Percentiles rank a stretch among this genome's conserved stretches.
These are phyloP conservation scores for Drosophila guanche DNA, from an alignment of 1,140 invertebrate genomes.

Conservation along the genomic window DNA sequence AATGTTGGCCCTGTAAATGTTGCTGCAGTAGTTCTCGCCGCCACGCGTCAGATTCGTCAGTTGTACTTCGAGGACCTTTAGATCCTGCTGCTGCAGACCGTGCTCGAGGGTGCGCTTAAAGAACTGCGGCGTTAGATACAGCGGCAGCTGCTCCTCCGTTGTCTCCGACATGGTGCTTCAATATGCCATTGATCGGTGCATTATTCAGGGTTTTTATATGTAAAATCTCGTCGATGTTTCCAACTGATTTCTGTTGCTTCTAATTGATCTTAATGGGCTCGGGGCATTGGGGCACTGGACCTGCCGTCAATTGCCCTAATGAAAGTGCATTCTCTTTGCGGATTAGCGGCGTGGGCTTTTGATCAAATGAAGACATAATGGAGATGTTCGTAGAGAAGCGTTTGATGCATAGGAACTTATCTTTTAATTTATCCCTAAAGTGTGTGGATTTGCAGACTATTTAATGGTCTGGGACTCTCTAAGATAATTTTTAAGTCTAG, in stretches of 20 bases:
- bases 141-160: slow-evolving; percentile 46
- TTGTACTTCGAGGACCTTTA: slow-evolving; percentile 64
- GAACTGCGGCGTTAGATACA: slow-evolving; percentile 65
- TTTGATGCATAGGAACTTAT: not conserved
- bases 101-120: slow-evolving; percentile 64
- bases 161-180: slow-evolving; percentile 50
- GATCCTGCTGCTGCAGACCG: slow-evolving; percentile 59
- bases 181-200: slow-evolving; percentile 17
- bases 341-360: slow-evolving; percentile 57
- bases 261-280: slow-evolving; percentile 64
- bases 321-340: slow-evolving; percentile 47
- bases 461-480: not conserved
- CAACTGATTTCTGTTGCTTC: slow-evolving; percentile 10
- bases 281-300: slow-evolving; percentile 31
- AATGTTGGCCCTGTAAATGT: slow-evolving; percentile 68
- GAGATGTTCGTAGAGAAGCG: not conserved
- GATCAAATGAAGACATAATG: slow-evolving; percentile 26
- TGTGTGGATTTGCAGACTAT: too few species aligned
- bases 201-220: slow-evolving; percentile 45
- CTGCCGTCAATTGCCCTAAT: slow-evolving; percentile 58
- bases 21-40: slow-evolving; percentile 82
- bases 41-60: slow-evolving; percentile 63
- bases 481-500: not conserved
- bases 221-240: slow-evolving; percentile 35
- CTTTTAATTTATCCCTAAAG: not conserved